Percentiles rank a stretch among this genome's conserved stretches.
These are phyloP conservation scores for Bombus balteatus DNA, from an alignment of 1,140 invertebrate species.

Conservation along the genomic window DNA sequence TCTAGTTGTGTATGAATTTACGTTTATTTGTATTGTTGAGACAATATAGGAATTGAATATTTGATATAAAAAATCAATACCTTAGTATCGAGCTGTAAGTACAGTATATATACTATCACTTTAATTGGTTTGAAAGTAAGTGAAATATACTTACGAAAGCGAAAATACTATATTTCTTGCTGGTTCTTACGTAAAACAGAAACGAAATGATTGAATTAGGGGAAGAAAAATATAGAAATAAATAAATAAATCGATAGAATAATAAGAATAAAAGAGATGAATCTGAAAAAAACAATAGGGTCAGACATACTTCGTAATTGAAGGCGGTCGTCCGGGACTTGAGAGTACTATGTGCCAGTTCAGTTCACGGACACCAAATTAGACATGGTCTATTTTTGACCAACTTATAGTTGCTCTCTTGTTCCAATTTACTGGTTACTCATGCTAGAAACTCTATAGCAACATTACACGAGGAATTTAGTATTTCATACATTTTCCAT, in stretches of 20 bases:
- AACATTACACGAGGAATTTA: conserved; percentile 1
- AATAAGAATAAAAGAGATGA: neutral
- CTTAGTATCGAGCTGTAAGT: neutral
- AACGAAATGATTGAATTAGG: neutral
- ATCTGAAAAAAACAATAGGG: conserved; percentile 33
- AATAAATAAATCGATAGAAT: too few relatives aligned
- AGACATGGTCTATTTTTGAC: conserved; percentile 81
- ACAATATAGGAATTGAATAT: neutral
- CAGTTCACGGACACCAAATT: conserved; percentile 82
- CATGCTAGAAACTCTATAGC: conserved; percentile 24
- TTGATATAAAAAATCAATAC: neutral
- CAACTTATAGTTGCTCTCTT: conserved; percentile 69
- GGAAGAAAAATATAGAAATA: neutral
- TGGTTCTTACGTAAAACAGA: neutral
- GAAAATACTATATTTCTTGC: too few relatives aligned
- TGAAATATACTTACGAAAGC: too few relatives aligned
- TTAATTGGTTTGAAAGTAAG: neutral
- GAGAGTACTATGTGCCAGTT: conserved; percentile 72
- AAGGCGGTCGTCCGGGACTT: conserved; percentile 60
- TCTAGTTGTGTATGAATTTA: too few relatives aligned
- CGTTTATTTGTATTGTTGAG: too few relatives aligned
- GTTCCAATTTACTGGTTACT: conserved; percentile 78
- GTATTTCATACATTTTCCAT: neutral
- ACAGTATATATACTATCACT: neutral
- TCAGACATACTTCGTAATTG: conserved; percentile 56